Percentiles rank a stretch among this genome's conserved stretches.
Conservation (phyloP, 2,113 vertebrate genomes). For the Cyprinus carpio region DNA sequence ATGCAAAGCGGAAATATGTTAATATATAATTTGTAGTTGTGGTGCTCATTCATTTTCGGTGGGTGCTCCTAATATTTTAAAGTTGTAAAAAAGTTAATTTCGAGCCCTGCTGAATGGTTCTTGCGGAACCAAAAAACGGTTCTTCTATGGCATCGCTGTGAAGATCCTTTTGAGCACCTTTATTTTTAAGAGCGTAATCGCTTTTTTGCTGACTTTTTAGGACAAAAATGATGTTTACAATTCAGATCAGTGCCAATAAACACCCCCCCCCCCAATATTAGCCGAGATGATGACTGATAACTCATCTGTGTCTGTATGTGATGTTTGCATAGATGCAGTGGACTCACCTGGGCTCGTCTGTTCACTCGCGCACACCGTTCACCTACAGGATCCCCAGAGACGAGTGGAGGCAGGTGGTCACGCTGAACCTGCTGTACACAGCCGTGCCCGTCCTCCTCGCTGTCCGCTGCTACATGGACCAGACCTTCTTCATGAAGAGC, state of each 20-base stretch:
- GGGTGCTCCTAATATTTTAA: no score
- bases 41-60: no score
- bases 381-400: slow-evolving; percentile 89
- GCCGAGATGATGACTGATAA: not conserved
- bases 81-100: no score
- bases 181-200: no score
- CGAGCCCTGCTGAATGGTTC: no score
- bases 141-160: no score
- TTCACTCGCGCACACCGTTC: slow-evolving; percentile 87
- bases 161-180: no score
- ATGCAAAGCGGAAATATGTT: no score
- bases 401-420: slow-evolving; percentile 75
- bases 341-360: slow-evolving; percentile 86
- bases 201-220: not conserved
- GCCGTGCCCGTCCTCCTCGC: slow-evolving; percentile 79
- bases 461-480: slow-evolving; percentile 76
- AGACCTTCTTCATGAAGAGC: slow-evolving; percentile 77
- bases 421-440: slow-evolving; percentile 76
- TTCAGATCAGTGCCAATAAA: not conserved
- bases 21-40: no score
- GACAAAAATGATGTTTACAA: not conserved
- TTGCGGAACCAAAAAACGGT: no score
- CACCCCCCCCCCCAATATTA: no score
- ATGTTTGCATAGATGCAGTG: slow-evolving; percentile 82
- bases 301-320: not conserved